A percentile compares a stretch with the other conserved stretches of the same genome.
phyloP scores from a whole-genome alignment of 2,888 invertebrate species.

The Alviniconcha strummeri region DNA sequence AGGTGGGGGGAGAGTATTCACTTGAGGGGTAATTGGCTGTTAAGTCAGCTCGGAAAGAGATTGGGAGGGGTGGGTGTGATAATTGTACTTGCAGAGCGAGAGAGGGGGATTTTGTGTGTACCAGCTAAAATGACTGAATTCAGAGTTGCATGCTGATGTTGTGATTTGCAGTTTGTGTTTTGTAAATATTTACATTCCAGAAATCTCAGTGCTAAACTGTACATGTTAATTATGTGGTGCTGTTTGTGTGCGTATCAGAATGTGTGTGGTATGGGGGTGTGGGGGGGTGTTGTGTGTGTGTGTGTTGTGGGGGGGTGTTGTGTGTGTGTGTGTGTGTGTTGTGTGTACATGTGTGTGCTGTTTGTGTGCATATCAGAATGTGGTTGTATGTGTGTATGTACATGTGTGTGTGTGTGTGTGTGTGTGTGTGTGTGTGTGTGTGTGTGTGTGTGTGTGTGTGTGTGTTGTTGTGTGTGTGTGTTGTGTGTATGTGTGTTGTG shows the following conservation, averaged over 20 bases:
- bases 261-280: background rate
- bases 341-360: no score
- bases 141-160: background rate
- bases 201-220: slow-evolving; percentile 1
- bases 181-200: slow-evolving; percentile 6
- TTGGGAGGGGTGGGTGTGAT: background rate
- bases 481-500: background rate
- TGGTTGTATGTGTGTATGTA: background rate
- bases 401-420: background rate
- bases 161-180: background rate
- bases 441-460: slow-evolving; percentile 12
- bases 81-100: background rate
- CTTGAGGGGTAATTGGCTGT: no score
- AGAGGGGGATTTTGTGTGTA: background rate
- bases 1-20: no score
- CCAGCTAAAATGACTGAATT: background rate
- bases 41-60: no score
- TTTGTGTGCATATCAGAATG: background rate
- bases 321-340: no score
- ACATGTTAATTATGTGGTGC: background rate
- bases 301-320: background rate
- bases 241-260: background rate
- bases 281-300: background rate
- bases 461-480: no score
- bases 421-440: background rate